These are phyloP conservation scores for Malthinus flaveolus DNA, from an alignment of 2,888 invertebrate species.

Conservation along the genomic window DNA sequence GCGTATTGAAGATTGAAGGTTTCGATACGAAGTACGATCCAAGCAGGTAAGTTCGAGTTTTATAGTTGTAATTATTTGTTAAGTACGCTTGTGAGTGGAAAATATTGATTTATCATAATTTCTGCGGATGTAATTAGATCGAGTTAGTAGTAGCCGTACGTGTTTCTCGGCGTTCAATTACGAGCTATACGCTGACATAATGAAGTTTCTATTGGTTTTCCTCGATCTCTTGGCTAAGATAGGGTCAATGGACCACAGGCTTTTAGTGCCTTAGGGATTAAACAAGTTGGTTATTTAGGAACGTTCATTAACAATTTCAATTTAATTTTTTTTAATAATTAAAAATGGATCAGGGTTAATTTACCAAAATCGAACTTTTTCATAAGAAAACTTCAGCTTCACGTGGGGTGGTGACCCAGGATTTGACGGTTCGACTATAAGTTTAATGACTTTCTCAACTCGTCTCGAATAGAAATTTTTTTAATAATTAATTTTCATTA, in stretches of 20 bases:
- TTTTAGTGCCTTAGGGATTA: background rate
- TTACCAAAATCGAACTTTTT: too few species aligned
- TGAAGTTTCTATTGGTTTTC: conserved; percentile 7
- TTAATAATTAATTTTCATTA: too few species aligned
- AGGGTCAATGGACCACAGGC: background rate
- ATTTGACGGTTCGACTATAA: too few species aligned
- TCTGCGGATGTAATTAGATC: conserved; percentile 12
- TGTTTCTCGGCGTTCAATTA: conserved; percentile 6
- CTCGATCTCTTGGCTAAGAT: background rate
- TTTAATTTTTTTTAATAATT: too few species aligned
- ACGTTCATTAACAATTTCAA: too few species aligned
- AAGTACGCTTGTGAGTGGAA: background rate
- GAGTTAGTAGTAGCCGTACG: conserved; percentile 5
- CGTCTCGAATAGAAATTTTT: too few species aligned
- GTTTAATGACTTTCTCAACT: too few species aligned
- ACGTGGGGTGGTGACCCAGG: too few species aligned
- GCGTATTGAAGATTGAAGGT: conserved; percentile 83
- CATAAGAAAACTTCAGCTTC: too few species aligned
- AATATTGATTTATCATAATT: conserved; percentile 13
- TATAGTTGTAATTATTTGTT: background rate
- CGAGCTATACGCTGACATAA: conserved; percentile 1
- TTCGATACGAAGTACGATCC: conserved; percentile 80
- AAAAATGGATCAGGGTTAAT: too few species aligned
- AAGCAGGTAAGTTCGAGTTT: conserved; percentile 65
- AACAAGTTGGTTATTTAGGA: too few species aligned